These are phyloP conservation scores for Diplolepis rosae DNA, from an alignment of 2,888 invertebrate species.

Conservation along the genomic window DNA sequence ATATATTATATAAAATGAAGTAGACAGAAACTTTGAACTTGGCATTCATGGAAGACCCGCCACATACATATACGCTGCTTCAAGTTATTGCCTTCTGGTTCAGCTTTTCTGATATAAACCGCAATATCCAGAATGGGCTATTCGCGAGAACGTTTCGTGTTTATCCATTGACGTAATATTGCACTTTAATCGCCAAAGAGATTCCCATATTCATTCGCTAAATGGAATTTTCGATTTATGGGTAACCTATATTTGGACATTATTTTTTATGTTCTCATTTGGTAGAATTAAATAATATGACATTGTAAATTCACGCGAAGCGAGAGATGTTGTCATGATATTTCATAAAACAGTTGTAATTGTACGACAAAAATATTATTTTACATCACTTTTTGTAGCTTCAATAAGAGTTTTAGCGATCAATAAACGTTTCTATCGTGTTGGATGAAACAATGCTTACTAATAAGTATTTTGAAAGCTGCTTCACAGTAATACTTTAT, in stretches of 20 bases:
- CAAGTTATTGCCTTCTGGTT: background rate
- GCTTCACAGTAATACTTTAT: constrained; percentile 8
- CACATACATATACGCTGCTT: background rate
- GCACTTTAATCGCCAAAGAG: background rate
- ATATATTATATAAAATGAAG: too few relatives aligned
- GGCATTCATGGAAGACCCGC: background rate
- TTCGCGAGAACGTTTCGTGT: background rate
- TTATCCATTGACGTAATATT: constrained; percentile 12
- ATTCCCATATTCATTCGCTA: constrained; percentile 6
- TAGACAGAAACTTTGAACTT: background rate
- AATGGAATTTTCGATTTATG: background rate
- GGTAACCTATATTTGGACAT: too few relatives aligned
- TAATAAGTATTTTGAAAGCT: constrained; percentile 23
- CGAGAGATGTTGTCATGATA: too few relatives aligned
- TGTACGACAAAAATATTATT: too few relatives aligned
- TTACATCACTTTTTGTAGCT: background rate
- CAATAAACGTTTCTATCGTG: background rate
- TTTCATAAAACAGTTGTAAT: too few relatives aligned
- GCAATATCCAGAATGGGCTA: constrained; percentile 17
- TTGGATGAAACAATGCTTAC: background rate
- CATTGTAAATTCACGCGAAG: too few relatives aligned
- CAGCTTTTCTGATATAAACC: constrained; percentile 4
- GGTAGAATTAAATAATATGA: too few relatives aligned
- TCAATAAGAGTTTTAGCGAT: background rate
- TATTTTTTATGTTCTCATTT: too few relatives aligned